Evolutionary conservation across 1,140 invertebrate species (phyloP).

Genomic region (Listronotus oregonensis): DNA sequence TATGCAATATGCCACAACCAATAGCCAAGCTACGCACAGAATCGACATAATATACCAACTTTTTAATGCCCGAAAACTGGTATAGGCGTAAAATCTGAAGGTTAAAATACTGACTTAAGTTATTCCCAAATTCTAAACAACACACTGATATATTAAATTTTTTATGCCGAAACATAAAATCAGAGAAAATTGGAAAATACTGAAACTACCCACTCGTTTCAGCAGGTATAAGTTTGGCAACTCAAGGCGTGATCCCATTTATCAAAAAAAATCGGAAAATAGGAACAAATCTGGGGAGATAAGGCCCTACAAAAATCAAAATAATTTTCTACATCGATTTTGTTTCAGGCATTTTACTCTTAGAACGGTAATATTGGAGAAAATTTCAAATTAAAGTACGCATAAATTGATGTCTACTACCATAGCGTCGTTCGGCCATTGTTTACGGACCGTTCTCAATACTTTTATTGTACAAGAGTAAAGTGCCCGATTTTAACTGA

Average conservation of each 20-base stretch:
- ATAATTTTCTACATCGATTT: constrained; percentile 51
- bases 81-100: not conserved
- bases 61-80: constrained; percentile 19
- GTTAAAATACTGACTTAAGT: constrained; percentile 14
- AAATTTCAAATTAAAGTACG: constrained; percentile 44
- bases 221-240: constrained; percentile 12
- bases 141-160: constrained; percentile 21
- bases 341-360: constrained; percentile 44
- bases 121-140: constrained; percentile 16
- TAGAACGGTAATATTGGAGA: constrained; percentile 46
- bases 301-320: constrained; percentile 51
- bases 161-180: constrained; percentile 10
- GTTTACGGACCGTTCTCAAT: constrained; percentile 49
- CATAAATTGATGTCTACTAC: constrained; percentile 39
- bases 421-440: constrained; percentile 56
- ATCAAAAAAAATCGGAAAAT: constrained; percentile 44
- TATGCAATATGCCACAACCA: not conserved
- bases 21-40: not conserved
- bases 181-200: constrained; percentile 28
- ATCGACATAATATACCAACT: not conserved
- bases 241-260: constrained; percentile 28
- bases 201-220: constrained; percentile 25
- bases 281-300: constrained; percentile 46
- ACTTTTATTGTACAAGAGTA: constrained; percentile 57
- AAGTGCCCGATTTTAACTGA: constrained; percentile 57